phyloP scores from a whole-genome alignment of 2,888 invertebrate genomes.

The Eupithecia dodoneata region DNA sequence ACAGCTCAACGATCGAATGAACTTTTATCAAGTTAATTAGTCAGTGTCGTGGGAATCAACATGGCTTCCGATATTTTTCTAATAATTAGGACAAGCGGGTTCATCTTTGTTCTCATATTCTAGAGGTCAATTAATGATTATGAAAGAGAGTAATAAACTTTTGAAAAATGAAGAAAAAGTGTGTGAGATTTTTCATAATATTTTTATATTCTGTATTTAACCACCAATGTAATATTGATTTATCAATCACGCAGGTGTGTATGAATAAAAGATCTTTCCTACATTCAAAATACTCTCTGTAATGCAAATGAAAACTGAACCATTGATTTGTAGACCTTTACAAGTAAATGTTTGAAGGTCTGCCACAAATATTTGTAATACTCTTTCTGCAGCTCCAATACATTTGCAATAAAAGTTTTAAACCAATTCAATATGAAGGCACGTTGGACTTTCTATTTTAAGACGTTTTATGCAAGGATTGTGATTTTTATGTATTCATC shows the following conservation, averaged over 20 bases:
- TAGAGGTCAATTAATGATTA: background rate
- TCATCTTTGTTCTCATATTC: background rate
- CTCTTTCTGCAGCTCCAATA: background rate
- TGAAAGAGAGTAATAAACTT: background rate
- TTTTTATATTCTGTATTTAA: background rate
- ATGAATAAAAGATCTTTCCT: background rate
- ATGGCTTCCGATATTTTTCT: slow-evolving; percentile 3
- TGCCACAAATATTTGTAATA: background rate
- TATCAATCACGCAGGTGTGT: background rate
- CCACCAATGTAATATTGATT: background rate
- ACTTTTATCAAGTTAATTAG: slow-evolving; percentile 6
- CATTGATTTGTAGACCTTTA: background rate
- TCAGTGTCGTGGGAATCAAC: slow-evolving; percentile 9
- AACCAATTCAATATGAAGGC: background rate
- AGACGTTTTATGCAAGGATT: background rate
- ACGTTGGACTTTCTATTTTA: background rate
- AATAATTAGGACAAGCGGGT: slow-evolving; percentile 2
- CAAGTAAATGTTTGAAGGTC: background rate
- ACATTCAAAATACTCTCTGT: background rate
- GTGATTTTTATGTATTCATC: background rate
- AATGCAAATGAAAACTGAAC: background rate
- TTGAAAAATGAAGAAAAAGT: background rate
- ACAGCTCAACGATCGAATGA: slow-evolving; percentile 1
- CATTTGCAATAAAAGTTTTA: too few relatives aligned
- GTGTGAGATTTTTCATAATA: background rate